Conservation (phyloP, 2,113 vertebrate genomes). For the Sclerurus mexicanus region DNA sequence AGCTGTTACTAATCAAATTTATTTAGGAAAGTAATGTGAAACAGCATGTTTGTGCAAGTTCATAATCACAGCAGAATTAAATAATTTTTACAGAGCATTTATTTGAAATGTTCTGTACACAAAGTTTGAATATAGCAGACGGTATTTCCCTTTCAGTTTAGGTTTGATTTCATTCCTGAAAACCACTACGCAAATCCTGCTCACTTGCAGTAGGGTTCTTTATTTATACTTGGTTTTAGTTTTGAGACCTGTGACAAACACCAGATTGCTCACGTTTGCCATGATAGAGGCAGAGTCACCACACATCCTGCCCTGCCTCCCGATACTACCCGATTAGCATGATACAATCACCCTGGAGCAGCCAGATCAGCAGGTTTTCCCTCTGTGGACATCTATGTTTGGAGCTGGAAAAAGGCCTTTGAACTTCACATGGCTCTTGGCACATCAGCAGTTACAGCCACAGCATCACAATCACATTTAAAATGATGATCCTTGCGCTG, state of each 20-base stretch:
- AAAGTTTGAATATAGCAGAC: conserved; percentile 24
- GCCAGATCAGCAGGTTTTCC: neutral
- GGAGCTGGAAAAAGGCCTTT: neutral
- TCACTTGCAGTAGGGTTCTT: neutral
- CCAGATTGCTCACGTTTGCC: conserved; percentile 10
- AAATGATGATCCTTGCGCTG: rapidly evolving
- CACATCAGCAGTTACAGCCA: neutral
- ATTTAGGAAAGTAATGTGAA: conserved; percentile 17
- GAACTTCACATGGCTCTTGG: neutral
- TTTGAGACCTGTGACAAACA: conserved; percentile 59
- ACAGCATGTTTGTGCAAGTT: neutral
- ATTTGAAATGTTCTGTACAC: conserved; percentile 27
- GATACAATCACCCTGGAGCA: neutral
- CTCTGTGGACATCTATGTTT: neutral
- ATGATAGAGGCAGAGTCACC: neutral
- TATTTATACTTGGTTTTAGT: conserved; percentile 24
- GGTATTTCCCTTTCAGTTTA: conserved; percentile 11
- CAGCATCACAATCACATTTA: neutral
- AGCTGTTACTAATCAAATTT: conserved; percentile 8
- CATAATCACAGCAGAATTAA: conserved; percentile 33
- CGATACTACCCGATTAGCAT: neutral
- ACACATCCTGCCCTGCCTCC: neutral
- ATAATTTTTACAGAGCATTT: conserved; percentile 53
- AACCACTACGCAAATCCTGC: neutral
- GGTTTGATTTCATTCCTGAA: conserved; percentile 26